Evolutionary conservation across 2,797 vertebrate species (phyloP).

Genomic region (Euphonia xanthogaster): DNA sequence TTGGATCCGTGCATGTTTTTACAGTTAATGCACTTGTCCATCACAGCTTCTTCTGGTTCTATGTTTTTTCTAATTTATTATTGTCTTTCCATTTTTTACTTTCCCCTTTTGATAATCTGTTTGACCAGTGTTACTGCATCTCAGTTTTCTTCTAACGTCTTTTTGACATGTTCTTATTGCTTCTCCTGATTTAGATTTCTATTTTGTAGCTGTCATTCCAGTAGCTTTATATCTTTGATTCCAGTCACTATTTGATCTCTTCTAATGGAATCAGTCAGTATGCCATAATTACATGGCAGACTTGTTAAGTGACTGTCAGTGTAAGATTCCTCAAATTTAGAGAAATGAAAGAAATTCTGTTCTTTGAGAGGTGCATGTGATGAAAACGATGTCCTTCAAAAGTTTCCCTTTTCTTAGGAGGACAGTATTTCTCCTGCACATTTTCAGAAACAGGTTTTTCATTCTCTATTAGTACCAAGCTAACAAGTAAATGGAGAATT

Average conservation of each 20-base stretch:
- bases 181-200: constrained; percentile 12
- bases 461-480: background rate
- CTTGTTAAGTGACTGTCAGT: constrained; percentile 41
- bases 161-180: constrained; percentile 12
- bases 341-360: constrained; percentile 6
- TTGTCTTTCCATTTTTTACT: background rate
- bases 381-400: constrained; percentile 3
- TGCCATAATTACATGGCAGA: background rate
- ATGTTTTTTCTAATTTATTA: background rate
- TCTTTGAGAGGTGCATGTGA: background rate
- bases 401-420: background rate
- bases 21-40: background rate
- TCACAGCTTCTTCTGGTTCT: background rate
- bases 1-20: background rate
- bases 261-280: constrained; percentile 37
- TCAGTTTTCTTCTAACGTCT: background rate
- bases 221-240: constrained; percentile 35
- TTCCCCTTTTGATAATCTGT: background rate
- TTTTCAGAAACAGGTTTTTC: background rate
- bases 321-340: background rate
- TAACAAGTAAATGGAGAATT: background rate
- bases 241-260: constrained; percentile 16
- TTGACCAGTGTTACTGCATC: background rate
- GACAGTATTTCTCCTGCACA: background rate
- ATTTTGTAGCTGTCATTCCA: background rate